phyloP scores from a whole-genome alignment of 2,797 vertebrate species.

The Morelia viridis region DNA sequence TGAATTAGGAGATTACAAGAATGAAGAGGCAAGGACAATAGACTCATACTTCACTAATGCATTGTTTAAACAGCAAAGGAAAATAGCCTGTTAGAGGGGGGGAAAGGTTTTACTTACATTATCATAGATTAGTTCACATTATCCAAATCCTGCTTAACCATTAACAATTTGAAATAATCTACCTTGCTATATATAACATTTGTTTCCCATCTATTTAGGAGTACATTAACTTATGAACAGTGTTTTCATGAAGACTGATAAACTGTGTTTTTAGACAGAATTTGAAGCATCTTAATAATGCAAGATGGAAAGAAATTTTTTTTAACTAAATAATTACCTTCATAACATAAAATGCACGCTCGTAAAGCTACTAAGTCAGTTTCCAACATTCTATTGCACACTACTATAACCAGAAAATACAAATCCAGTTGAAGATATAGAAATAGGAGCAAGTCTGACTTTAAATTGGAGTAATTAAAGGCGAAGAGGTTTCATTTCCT shows the following conservation, averaged over 20 bases:
- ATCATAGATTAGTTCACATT: conserved; percentile 32
- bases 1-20: conserved; percentile 38
- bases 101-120: conserved; percentile 26
- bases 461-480: background rate
- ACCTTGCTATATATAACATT: background rate
- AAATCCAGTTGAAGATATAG: background rate
- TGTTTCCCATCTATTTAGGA: conserved; percentile 27
- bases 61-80: conserved; percentile 45
- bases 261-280: background rate
- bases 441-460: background rate
- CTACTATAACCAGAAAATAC: background rate
- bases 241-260: background rate
- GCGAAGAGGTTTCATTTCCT: background rate
- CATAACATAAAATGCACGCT: background rate
- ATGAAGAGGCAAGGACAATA: conserved; percentile 52
- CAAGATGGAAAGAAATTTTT: background rate
- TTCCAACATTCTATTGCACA: background rate
- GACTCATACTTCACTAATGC: conserved; percentile 46
- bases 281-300: background rate
- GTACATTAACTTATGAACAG: background rate
- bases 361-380: background rate
- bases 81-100: conserved; percentile 34
- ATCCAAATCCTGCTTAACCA: conserved; percentile 25
- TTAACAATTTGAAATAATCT: conserved; percentile 23
- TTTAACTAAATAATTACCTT: background rate